These are phyloP conservation scores for Rana temporaria DNA, from an alignment of 2,113 vertebrate species.

Conservation along the genomic window DNA sequence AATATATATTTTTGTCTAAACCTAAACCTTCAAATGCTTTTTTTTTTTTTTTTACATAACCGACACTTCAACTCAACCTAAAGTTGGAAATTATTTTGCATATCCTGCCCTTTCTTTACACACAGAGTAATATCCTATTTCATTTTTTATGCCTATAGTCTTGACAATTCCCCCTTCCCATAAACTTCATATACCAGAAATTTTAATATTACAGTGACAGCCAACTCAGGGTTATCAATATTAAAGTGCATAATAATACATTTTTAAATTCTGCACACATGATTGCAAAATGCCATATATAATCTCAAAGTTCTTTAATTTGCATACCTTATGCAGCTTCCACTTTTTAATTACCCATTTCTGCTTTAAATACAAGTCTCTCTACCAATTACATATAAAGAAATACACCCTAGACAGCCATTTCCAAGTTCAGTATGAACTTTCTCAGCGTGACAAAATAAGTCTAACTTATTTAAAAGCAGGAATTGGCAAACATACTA, in stretches of 20 bases:
- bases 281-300: slow-evolving; percentile 48
- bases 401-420: slow-evolving; percentile 48
- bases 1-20: neutral
- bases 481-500: slow-evolving; percentile 23
- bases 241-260: slow-evolving; percentile 42
- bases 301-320: slow-evolving; percentile 51
- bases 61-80: neutral
- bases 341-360: slow-evolving; percentile 46
- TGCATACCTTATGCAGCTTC: slow-evolving; percentile 27
- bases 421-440: slow-evolving; percentile 31
- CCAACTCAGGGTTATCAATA: slow-evolving; percentile 37
- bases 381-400: slow-evolving; percentile 53
- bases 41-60: neutral
- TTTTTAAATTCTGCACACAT: slow-evolving; percentile 38
- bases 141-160: slow-evolving; percentile 22
- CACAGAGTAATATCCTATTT: slow-evolving; percentile 12
- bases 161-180: slow-evolving; percentile 16
- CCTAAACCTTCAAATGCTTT: neutral
- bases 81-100: slow-evolving; percentile 6
- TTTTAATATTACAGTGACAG: slow-evolving; percentile 41
- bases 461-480: slow-evolving; percentile 47
- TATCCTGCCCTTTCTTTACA: neutral
- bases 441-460: slow-evolving; percentile 46
- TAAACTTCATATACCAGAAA: slow-evolving; percentile 41
- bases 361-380: slow-evolving; percentile 47